These are phyloP conservation scores for Strigamia crassipes DNA, from an alignment of 2,888 invertebrate genomes.

Conservation along the genomic window DNA sequence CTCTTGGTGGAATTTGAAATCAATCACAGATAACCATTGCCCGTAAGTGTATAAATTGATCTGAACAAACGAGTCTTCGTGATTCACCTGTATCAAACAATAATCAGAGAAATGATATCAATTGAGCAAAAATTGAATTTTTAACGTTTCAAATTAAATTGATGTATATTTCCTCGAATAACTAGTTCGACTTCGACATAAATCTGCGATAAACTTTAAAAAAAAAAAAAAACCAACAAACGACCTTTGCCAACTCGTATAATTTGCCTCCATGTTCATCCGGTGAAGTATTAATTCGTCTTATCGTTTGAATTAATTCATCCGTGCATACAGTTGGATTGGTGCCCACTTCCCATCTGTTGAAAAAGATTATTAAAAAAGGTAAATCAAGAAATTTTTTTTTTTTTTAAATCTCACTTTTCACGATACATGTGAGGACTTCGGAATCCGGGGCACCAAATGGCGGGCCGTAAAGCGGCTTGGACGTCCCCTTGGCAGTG, in stretches of 20 bases:
- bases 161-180: too few relatives aligned
- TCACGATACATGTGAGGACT: slow-evolving; percentile 43
- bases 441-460: slow-evolving; percentile 27
- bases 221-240: not conserved
- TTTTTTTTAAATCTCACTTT: slow-evolving; percentile 13
- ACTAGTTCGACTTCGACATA: too few relatives aligned
- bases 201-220: not conserved
- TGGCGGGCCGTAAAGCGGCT: slow-evolving; percentile 30
- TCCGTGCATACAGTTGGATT: slow-evolving; percentile 28
- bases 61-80: not conserved
- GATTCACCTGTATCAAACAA: not conserved
- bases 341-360: slow-evolving; percentile 3
- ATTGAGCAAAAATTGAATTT: too few relatives aligned
- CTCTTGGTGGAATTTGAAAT: slow-evolving; percentile 28
- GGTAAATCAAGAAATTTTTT: not conserved
- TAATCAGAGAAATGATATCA: too few relatives aligned
- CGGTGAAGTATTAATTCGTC: not conserved
- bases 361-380: not conserved
- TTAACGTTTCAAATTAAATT: too few relatives aligned
- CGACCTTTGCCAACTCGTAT: not conserved
- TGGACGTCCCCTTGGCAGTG: slow-evolving; percentile 43
- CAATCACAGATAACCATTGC: not conserved
- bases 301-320: slow-evolving; percentile 14
- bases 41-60: slow-evolving; percentile 7
- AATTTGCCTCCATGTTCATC: slow-evolving; percentile 18